phyloP scores from a whole-genome alignment of 2,113 vertebrate genomes.

The Phalacrocorax aristotelis region DNA sequence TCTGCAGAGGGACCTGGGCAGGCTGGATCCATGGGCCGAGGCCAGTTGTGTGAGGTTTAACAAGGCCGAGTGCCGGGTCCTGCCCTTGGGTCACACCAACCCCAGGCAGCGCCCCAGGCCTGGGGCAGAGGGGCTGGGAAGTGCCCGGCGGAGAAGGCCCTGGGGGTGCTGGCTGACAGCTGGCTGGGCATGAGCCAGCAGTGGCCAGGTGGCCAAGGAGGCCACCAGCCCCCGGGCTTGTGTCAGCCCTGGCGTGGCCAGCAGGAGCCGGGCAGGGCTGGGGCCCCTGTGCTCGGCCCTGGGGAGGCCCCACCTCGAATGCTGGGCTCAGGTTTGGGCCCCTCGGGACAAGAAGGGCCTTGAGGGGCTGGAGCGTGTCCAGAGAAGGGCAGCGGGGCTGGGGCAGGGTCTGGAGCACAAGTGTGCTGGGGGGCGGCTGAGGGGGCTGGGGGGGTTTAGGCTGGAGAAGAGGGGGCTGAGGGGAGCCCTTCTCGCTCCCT shows the following conservation, averaged over 20 bases:
- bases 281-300: neutral
- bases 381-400: neutral
- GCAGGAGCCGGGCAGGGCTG: accelerated
- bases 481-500: too few species aligned
- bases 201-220: neutral
- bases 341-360: accelerated
- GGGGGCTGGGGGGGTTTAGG: too few species aligned
- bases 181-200: neutral
- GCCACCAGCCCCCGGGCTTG: neutral
- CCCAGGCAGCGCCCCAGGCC: accelerated
- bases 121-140: neutral
- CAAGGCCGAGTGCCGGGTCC: neutral
- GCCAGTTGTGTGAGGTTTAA: neutral
- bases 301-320: accelerated
- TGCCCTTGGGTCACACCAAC: neutral
- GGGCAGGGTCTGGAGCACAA: neutral
- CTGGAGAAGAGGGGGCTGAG: too few species aligned
- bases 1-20: neutral
- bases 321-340: neutral
- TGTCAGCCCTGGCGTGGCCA: neutral
- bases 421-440: neutral
- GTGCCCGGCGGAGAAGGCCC: neutral
- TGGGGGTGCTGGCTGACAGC: neutral
- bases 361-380: too few species aligned
- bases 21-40: neutral